Percentiles rank a stretch among this genome's conserved stretches.
These are phyloP conservation scores for Mycteria americana DNA, from an alignment of 2,797 vertebrate genomes.

Conservation along the genomic window DNA sequence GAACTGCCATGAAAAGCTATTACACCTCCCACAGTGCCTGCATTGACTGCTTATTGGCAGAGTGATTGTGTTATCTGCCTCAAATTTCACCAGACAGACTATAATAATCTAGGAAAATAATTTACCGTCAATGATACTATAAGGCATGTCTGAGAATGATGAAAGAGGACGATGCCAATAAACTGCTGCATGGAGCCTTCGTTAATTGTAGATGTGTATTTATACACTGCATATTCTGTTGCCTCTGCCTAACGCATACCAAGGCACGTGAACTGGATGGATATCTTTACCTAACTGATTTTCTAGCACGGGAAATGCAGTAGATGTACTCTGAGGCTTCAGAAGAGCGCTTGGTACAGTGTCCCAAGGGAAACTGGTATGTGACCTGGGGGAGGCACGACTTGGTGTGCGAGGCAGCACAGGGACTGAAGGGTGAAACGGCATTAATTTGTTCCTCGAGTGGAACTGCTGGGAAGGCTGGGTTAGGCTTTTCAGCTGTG, in stretches of 20 bases:
- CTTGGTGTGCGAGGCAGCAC: neutral
- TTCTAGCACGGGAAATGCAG: too few relatives aligned
- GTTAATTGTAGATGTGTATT: neutral
- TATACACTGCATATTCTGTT: rapidly evolving
- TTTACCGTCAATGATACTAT: neutral
- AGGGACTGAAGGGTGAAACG: neutral
- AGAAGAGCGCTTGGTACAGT: neutral
- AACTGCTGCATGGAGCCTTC: neutral
- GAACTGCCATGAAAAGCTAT: neutral
- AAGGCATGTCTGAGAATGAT: neutral
- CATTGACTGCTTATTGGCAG: neutral
- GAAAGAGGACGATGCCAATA: neutral
- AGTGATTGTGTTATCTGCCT: neutral
- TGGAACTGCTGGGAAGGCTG: neutral
- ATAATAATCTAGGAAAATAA: neutral
- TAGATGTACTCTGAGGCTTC: neutral
- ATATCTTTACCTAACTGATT: rapidly evolving
- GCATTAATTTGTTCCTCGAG: neutral
- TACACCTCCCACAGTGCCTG: neutral
- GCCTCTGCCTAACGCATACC: rapidly evolving
- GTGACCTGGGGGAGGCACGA: neutral
- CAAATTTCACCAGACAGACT: neutral
- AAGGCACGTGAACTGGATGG: rapidly evolving
- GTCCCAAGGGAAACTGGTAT: rapidly evolving
- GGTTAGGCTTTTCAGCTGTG: neutral